Conservation (phyloP, 2,113 vertebrate genomes). For the Pyrgilauda ruficollis region DNA sequence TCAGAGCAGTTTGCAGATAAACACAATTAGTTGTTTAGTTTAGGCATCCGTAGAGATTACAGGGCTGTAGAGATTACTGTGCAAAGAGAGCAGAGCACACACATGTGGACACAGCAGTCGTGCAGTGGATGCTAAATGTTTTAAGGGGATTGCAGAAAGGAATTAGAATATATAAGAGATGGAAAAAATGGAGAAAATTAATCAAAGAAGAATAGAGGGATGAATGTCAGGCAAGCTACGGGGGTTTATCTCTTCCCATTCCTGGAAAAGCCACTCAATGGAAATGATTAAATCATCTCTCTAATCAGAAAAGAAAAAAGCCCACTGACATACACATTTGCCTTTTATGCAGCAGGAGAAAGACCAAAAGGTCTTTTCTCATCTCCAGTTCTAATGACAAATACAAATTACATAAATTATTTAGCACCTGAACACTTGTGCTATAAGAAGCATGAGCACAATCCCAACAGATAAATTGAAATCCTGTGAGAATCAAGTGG, state of each 20-base stretch:
- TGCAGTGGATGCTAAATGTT: background rate
- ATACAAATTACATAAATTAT: background rate
- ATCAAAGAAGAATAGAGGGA: constrained; percentile 12
- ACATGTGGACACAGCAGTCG: background rate
- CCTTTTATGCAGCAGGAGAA: background rate
- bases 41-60: background rate
- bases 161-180: background rate
- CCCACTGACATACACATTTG: background rate
- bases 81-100: background rate
- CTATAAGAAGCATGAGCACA: background rate
- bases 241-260: constrained; percentile 6
- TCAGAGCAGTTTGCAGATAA: constrained; percentile 12
- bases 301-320: background rate
- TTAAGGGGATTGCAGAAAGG: background rate
- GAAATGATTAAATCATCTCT: background rate
- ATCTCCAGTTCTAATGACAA: background rate
- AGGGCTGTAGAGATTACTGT: background rate
- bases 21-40: constrained; percentile 11
- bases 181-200: background rate
- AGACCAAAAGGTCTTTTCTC: background rate
- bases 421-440: background rate
- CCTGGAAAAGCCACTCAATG: background rate
- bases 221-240: background rate
- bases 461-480: background rate
- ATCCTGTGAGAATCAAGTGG: background rate